Evolutionary conservation across 2,797 vertebrate genomes (phyloP).

Genomic region (Enteromius trimaculatus): DNA sequence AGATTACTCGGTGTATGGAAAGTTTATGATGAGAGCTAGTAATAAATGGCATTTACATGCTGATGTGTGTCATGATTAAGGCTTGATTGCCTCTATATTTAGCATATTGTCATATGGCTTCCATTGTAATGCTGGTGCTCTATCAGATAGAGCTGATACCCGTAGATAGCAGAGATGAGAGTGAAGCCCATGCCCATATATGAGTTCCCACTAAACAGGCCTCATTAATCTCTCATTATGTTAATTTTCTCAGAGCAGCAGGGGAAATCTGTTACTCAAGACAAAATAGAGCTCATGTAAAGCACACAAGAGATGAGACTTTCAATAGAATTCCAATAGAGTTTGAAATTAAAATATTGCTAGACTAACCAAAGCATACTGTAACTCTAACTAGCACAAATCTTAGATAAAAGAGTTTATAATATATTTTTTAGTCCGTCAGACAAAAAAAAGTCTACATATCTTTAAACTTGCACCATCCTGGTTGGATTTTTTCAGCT

Average conservation of each 20-base stretch:
- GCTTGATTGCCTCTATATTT: constrained; percentile 49
- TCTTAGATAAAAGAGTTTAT: not conserved
- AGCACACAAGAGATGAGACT: not conserved
- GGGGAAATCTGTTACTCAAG: not conserved
- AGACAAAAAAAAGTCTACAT: not conserved
- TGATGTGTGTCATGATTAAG: constrained; percentile 26
- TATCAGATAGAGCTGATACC: constrained; percentile 49
- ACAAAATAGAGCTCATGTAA: not conserved
- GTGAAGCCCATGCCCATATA: constrained; percentile 8
- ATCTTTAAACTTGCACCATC: not conserved
- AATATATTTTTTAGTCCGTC: not conserved
- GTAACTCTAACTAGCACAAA: not conserved
- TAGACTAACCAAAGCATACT: no score
- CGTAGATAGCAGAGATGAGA: constrained; percentile 36
- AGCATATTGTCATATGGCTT: constrained; percentile 28
- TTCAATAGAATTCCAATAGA: not conserved
- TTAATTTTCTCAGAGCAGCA: not conserved
- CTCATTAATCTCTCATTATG: constrained; percentile 14
- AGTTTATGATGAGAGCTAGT: not conserved
- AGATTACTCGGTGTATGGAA: not conserved
- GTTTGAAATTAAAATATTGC: not conserved
- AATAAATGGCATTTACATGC: not conserved
- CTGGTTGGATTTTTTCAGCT: not conserved
- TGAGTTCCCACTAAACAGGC: not conserved
- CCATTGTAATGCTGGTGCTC: constrained; percentile 38